Conservation (phyloP, 2,113 vertebrate genomes). For the Dicrurus megarhynchus region DNA sequence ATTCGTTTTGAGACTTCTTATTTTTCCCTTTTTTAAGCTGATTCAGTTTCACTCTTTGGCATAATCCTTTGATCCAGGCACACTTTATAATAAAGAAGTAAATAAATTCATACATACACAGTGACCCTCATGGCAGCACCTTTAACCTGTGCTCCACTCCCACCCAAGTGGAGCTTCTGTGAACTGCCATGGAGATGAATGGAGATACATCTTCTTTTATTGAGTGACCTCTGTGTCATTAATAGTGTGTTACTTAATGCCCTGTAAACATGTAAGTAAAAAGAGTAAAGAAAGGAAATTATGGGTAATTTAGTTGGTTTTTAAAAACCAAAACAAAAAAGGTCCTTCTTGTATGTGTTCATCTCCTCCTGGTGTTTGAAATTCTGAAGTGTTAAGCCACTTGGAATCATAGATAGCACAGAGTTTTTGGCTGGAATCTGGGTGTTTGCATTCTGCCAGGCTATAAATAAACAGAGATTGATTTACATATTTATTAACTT, state of each 20-base stretch:
- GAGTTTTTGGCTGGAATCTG: slow-evolving; percentile 34
- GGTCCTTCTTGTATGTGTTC: background rate
- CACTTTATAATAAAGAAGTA: background rate
- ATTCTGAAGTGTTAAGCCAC: slow-evolving; percentile 23
- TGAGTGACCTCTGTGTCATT: background rate
- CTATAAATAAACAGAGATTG: slow-evolving; percentile 64
- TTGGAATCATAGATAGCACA: slow-evolving; percentile 33
- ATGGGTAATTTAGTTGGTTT: background rate
- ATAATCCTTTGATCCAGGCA: background rate
- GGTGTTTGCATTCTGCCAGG: slow-evolving; percentile 27
- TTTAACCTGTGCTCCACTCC: background rate
- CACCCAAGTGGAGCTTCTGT: background rate
- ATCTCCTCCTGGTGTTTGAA: slow-evolving; percentile 3
- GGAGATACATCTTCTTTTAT: background rate
- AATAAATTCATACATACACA: background rate
- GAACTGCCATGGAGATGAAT: background rate
- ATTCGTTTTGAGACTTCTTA: background rate
- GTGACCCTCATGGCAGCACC: background rate
- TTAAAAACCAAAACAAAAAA: background rate
- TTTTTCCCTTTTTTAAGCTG: background rate
- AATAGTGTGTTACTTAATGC: background rate
- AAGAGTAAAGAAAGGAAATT: background rate
- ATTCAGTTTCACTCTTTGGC: background rate
- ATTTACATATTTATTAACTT: slow-evolving; percentile 70
- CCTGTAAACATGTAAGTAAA: background rate